These are phyloP conservation scores for Habropoda laboriosa DNA, from an alignment of 1,140 invertebrate species.

Conservation along the genomic window DNA sequence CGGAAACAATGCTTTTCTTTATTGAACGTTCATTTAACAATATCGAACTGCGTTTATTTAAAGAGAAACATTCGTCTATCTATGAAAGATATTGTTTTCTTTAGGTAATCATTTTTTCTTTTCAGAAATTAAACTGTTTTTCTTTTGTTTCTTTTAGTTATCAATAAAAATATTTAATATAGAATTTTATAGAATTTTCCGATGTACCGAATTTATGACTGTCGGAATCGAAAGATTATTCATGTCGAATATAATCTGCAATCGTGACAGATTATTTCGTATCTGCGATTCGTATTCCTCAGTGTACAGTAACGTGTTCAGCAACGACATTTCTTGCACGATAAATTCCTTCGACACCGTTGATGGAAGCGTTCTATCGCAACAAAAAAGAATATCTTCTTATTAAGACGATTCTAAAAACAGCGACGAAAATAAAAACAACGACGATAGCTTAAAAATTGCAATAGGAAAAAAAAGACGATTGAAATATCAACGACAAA, in stretches of 20 bases:
- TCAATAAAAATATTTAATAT: no score
- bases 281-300: constrained; percentile 58
- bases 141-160: no score
- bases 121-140: no score
- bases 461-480: neutral
- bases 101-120: no score
- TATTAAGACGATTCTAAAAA: neutral
- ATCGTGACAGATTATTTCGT: constrained; percentile 60
- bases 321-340: constrained; percentile 62
- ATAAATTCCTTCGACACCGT: constrained; percentile 59
- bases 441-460: neutral
- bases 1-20: no score
- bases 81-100: neutral
- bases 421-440: neutral
- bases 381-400: neutral
- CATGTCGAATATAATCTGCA: constrained; percentile 76
- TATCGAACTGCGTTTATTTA: neutral
- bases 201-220: constrained; percentile 67
- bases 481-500: neutral
- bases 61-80: no score
- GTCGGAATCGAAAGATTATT: constrained; percentile 75
- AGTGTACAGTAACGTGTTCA: constrained; percentile 66
- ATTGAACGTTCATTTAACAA: neutral
- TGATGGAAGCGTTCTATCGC: constrained; percentile 47
- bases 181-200: no score